Evolutionary conservation across 2,797 vertebrate species (phyloP).

Genomic region (Streptopelia turtur): DNA sequence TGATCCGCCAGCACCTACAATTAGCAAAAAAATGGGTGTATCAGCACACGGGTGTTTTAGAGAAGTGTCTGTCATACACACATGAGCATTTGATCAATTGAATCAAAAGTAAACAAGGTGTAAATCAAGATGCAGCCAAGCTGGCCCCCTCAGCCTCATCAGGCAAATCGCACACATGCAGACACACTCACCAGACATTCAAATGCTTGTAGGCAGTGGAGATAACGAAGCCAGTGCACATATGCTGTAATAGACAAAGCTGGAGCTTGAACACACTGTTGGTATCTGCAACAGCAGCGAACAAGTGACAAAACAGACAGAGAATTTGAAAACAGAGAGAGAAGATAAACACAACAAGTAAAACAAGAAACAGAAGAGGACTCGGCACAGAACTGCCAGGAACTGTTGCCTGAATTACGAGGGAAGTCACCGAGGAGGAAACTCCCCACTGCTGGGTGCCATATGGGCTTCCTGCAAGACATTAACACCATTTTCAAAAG

Average conservation of each 20-base stretch:
- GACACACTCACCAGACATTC: not conserved
- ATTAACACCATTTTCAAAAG: not conserved
- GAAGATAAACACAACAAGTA: conserved; percentile 25
- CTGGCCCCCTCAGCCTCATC: not conserved
- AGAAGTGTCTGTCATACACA: not conserved
- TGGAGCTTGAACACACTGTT: conserved; percentile 19
- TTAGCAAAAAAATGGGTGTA: not conserved
- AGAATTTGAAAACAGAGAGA: conserved; percentile 17
- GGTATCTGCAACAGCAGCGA: conserved; percentile 29
- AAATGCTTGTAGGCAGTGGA: not conserved
- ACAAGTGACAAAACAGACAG: conserved; percentile 13
- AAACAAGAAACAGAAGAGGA: conserved; percentile 23
- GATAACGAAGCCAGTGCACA: not conserved
- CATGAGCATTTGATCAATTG: not conserved
- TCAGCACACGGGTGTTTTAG: not conserved
- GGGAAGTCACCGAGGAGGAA: not conserved
- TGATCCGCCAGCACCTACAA: not conserved
- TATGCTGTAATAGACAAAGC: conserved; percentile 27
- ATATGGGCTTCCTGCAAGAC: conserved; percentile 27
- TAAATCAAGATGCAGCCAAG: not conserved
- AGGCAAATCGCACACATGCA: not conserved
- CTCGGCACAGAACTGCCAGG: not conserved
- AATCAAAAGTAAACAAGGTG: not conserved
- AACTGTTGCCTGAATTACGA: not conserved
- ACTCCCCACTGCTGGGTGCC: conserved; percentile 3